phyloP scores from a whole-genome alignment of 1,140 invertebrate genomes.

The Drepana arcuata region DNA sequence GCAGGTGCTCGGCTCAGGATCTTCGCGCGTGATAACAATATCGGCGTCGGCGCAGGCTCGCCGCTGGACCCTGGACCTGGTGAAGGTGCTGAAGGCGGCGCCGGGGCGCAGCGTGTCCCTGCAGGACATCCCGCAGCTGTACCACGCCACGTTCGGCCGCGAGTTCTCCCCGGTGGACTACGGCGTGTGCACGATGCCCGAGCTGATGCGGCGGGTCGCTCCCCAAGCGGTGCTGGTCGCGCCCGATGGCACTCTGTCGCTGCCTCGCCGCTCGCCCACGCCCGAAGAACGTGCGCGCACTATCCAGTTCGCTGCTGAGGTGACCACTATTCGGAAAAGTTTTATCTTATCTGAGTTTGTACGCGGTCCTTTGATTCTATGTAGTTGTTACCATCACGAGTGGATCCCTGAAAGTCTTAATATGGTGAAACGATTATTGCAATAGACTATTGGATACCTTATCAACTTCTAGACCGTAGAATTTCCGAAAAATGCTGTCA shows the following conservation, averaged over 20 bases:
- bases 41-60: slow-evolving; percentile 90
- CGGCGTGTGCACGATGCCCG: slow-evolving; percentile 57
- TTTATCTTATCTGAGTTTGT: too few species aligned
- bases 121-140: slow-evolving; percentile 82
- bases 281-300: slow-evolving; percentile 50
- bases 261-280: slow-evolving; percentile 49
- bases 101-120: slow-evolving; percentile 83
- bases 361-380: background rate
- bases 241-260: slow-evolving; percentile 38
- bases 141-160: slow-evolving; percentile 78
- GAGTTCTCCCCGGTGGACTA: slow-evolving; percentile 53
- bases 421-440: too few species aligned
- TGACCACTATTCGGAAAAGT: too few species aligned
- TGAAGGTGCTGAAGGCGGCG: slow-evolving; percentile 87
- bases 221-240: slow-evolving; percentile 32
- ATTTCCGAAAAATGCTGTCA: too few species aligned
- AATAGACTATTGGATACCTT: too few species aligned
- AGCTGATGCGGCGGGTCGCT: slow-evolving; percentile 44
- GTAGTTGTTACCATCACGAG: too few species aligned
- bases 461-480: too few species aligned
- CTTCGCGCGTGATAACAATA: slow-evolving; percentile 87
- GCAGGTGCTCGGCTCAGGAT: slow-evolving; percentile 91
- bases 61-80: slow-evolving; percentile 90
- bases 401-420: too few species aligned
- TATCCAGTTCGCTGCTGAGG: slow-evolving; percentile 64